Evolutionary conservation across 2,888 invertebrate species (phyloP).

Genomic region (Tenthredo amoena): DNA sequence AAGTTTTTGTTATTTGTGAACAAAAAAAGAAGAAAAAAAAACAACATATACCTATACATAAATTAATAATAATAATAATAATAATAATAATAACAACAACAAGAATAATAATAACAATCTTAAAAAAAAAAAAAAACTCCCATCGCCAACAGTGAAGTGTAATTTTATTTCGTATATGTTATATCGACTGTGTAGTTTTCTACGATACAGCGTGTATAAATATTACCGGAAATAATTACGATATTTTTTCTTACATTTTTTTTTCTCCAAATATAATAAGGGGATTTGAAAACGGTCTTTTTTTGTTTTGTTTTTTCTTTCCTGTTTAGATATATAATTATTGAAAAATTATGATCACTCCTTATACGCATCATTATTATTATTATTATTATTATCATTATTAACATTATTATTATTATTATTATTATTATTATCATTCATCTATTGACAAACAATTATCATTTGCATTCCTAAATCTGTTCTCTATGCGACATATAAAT

Average conservation of each 20-base stretch:
- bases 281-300: background rate
- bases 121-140: background rate
- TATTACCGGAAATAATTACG: background rate
- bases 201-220: background rate
- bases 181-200: background rate
- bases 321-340: background rate
- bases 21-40: background rate
- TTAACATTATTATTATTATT: background rate
- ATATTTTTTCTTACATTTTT: no score
- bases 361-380: background rate
- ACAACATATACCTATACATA: background rate
- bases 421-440: background rate
- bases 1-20: background rate
- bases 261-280: no score
- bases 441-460: background rate
- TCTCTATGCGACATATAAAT: background rate
- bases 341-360: background rate
- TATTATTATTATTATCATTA: background rate
- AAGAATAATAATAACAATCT: background rate
- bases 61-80: background rate
- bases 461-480: background rate
- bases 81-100: background rate
- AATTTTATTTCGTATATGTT: background rate
- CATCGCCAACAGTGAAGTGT: slow-evolving; percentile 12
- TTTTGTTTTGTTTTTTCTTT: no score